Evolutionary conservation across 2,888 invertebrate genomes (phyloP), one percentile per base, ranked within the genome.

Genomic region (Andrena praecox): DNA sequence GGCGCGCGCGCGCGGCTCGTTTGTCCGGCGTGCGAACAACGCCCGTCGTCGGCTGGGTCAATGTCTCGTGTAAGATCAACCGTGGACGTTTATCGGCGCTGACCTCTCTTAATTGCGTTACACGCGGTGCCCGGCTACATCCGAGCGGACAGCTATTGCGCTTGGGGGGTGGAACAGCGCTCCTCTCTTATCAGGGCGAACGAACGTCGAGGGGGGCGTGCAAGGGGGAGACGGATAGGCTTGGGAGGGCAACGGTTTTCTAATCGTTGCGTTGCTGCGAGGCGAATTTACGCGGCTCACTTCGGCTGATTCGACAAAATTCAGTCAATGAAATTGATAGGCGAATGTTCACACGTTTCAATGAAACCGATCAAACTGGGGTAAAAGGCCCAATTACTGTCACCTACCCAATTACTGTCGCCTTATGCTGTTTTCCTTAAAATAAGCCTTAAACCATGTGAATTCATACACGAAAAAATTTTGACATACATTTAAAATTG

Each of bases 41-140:
- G 52, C 48, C 70, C 42, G 66, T 42, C 27, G 48, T 63, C 68
- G 68, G 42, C 42, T 76, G 56, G 77, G 80, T 83, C 81, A 85
- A 83, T 80, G 82, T 81, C 81, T 84, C 66, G 42, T 60, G 20
- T 71, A 72, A 77, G 80, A 80, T 80, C 78, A 79, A 80, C 54
- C 74, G 66, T 64, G 63, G 48, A 42, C 80, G 76, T 73, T 80
- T 80, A 80, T 82, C 86, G 64, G 50, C 27, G 72, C 52, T 29
- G 74, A 74, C n/a, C 63, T 50, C 72, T 63, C 66, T 56, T 85
- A 85, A 85, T 79, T 74, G 74, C 69, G 48, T 85, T 86, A 79
- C 66, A 74, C 62, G 59, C 59, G 59, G 70, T 59, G 52, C 72
- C 75, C 52, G 56, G 24, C 68, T 62, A 33, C 27, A 66, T 52